phyloP scores from a whole-genome alignment of 2,797 vertebrate genomes.

The Thripadectes ignobilis region DNA sequence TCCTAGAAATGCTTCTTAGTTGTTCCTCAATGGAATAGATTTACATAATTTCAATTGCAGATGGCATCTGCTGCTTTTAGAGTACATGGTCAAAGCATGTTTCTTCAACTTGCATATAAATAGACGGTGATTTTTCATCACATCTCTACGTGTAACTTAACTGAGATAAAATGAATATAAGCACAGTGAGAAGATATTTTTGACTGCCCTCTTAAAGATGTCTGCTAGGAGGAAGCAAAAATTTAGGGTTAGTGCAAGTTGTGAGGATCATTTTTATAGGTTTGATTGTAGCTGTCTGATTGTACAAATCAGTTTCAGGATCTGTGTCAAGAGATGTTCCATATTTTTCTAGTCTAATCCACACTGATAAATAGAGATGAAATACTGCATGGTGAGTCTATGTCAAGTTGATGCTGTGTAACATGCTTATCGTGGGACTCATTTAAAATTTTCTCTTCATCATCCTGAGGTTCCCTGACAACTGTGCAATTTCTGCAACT shows the following conservation, averaged over 20 bases:
- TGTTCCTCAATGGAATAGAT: not conserved
- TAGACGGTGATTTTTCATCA: slow-evolving; percentile 15
- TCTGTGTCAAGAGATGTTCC: not conserved
- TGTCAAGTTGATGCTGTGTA: not conserved
- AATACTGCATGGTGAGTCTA: not conserved
- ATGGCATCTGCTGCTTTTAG: slow-evolving; percentile 21
- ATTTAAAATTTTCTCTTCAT: not conserved
- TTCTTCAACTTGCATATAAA: slow-evolving; percentile 41
- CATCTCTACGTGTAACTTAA: not conserved
- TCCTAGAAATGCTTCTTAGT: not conserved
- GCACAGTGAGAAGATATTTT: slow-evolving; percentile 17
- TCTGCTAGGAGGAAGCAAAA: not conserved
- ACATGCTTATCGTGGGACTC: not conserved
- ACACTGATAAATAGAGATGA: not conserved
- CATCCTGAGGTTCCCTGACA: not conserved
- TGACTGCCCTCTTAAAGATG: not conserved
- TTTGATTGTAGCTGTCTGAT: not conserved
- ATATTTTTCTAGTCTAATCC: not conserved
- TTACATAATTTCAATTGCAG: slow-evolving; percentile 11
- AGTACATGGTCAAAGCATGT: not conserved
- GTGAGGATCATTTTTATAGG: not conserved
- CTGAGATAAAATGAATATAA: not conserved
- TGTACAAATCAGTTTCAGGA: not conserved
- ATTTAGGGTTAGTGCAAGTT: not conserved
- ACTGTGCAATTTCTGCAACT: not conserved